Conservation (phyloP, 92 coral and sea anemone species). For the Porites evermanni region DNA sequence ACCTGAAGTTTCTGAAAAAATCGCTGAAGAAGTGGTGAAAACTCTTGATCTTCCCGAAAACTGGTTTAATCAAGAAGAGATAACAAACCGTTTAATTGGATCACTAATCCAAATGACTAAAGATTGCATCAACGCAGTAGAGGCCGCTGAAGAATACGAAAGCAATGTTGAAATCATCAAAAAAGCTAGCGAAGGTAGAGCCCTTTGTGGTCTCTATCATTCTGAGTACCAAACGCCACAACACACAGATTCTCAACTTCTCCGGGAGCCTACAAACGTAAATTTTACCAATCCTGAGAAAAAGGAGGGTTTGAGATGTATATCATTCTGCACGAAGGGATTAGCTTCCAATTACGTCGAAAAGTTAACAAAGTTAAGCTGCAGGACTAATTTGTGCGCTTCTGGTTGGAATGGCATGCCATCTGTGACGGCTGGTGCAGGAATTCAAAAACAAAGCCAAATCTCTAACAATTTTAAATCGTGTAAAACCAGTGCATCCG, state of each 20-base stretch:
- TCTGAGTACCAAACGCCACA: slow-evolving; percentile 34
- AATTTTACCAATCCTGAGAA: slow-evolving; percentile 4
- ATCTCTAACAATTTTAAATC: no score
- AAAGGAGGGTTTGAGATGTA: neutral
- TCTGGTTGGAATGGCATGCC: no score
- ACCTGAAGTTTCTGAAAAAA: slow-evolving; percentile 2
- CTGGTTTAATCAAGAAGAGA: neutral
- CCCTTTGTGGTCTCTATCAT: slow-evolving; percentile 46
- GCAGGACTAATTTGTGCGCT: no score
- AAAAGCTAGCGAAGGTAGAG: slow-evolving; percentile 47
- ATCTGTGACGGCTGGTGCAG: no score
- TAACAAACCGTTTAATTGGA: neutral
- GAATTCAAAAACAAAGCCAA: no score
- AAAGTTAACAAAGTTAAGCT: slow-evolving; percentile 15
- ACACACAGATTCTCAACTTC: slow-evolving; percentile 21
- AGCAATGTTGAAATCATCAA: slow-evolving; percentile 36
- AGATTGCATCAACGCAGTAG: neutral
- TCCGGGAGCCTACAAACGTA: slow-evolving; percentile 26
- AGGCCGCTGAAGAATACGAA: slow-evolving; percentile 18
- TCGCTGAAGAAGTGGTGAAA: neutral
- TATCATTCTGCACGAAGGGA: slow-evolving; percentile 17
- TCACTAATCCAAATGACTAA: no score
- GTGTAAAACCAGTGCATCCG: no score
- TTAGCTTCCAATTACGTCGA: slow-evolving; percentile 39
- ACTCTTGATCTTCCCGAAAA: neutral